phyloP scores from a whole-genome alignment of 37 sponge, comb jelly and placozoan genomes.

The Halisarca cf. caerulea region DNA sequence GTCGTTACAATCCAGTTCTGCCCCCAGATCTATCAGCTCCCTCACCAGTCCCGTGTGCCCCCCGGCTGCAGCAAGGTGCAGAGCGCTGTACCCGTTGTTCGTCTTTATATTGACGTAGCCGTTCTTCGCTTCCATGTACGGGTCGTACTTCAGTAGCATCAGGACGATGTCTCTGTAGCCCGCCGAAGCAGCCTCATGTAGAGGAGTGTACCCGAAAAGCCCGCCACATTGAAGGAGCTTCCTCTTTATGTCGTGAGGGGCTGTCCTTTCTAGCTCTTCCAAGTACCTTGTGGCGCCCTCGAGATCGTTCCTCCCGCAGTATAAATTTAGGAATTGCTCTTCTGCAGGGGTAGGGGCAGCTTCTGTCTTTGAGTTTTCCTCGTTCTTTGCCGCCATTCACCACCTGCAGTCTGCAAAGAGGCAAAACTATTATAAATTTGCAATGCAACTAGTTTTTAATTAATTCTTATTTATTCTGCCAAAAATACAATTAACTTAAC shows the following conservation, averaged over 20 bases:
- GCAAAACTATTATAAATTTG: too few species aligned
- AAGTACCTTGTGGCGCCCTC: background rate
- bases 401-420: too few species aligned
- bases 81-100: constrained; percentile 63
- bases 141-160: constrained; percentile 37
- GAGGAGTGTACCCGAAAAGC: constrained; percentile 88
- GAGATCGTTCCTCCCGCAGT: background rate
- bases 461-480: too few species aligned
- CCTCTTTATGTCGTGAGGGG: background rate
- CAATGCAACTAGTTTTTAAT: too few species aligned
- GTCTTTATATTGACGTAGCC: constrained; percentile 69
- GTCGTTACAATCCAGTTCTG: constrained; percentile 27
- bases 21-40: constrained; percentile 15
- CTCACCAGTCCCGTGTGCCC: constrained; percentile 23
- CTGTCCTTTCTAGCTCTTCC: background rate
- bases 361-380: too few species aligned
- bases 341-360: background rate
- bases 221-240: constrained; percentile 66
- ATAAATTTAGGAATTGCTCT: constrained; percentile 19
- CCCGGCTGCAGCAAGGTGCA: constrained; percentile 44
- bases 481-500: too few species aligned
- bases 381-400: too few species aligned
- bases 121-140: background rate
- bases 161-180: constrained; percentile 63
- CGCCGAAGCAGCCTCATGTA: constrained; percentile 73